Evolutionary conservation across 92 coral and sea anemone genomes (phyloP).

Genomic region (Bergia puertoricense): DNA sequence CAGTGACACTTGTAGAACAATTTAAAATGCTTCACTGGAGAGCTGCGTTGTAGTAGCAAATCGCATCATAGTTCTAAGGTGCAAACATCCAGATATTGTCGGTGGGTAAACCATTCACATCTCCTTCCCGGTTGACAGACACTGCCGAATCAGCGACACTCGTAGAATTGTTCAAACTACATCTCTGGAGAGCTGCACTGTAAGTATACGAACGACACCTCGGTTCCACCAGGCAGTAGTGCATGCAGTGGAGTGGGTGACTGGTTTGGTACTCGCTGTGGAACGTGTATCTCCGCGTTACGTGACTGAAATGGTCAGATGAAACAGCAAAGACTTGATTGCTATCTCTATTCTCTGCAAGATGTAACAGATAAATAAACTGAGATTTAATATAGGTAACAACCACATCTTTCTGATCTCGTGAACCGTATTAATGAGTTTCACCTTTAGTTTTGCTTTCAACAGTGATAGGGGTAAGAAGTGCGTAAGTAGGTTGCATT

Average conservation of each 20-base stretch:
- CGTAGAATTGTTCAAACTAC: background rate
- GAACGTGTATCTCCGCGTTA: background rate
- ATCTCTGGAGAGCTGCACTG: background rate
- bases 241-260: background rate
- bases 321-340: background rate
- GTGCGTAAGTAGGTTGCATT: no score
- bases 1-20: background rate
- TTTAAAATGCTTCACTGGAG: background rate
- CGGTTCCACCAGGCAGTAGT: constrained; percentile 7
- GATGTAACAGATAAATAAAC: background rate
- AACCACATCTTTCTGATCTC: background rate
- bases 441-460: no score
- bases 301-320: background rate
- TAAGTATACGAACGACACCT: background rate
- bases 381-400: background rate
- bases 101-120: background rate
- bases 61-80: background rate
- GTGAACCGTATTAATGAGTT: no score
- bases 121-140: background rate
- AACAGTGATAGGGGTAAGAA: no score
- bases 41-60: background rate
- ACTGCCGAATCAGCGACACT: background rate
- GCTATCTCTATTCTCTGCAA: background rate
- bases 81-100: background rate
- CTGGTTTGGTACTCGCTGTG: constrained; percentile 15